Evolutionary conservation across 53 echinoderm and acorn worm species (phyloP), one percentile per base, ranked within the genome.

Genomic region (Astropecten irregularis): DNA sequence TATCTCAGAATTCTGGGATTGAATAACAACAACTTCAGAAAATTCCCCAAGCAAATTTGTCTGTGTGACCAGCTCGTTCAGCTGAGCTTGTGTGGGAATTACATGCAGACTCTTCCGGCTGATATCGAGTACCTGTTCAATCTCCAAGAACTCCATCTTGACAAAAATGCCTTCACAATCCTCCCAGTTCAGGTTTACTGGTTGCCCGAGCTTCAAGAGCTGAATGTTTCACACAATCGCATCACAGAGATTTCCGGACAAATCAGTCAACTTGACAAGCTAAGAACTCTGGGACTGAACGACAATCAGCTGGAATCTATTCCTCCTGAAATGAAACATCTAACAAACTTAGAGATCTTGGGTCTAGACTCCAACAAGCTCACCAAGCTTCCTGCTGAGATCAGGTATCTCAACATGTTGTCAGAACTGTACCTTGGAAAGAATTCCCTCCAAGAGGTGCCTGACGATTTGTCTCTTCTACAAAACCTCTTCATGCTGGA

Each of bases 171-270:
- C 22, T 94, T 97, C 79, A 73, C 70, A 48, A 92, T 88, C 53
- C 88, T 97, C 35, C 97, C 97, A 3, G 77, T 97, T 30, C 97
- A 97, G 59, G 68, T 94, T 11, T 97, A 94, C 73, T 97, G 97
- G 97, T 90, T 97, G 2, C 97, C 97, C n/a, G 89, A 89, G 40
- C 79, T 97, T 18, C 81, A 89, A 48, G 97, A 94, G 52, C 90
- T 97, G 46, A 89, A 89, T 42, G 70, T 92, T 2, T 89, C 93
- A 16, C 92, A 90, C 60, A 97, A 97, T 71, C 49, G 54, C 49
- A 49, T 97, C 52, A 76, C 84, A 34, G 94, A 94, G 87, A 84
- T 97, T 53, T 97, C 97, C 13, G 18, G 59, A 27, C 92, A 94
- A 73, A 71, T 97, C 20, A 76, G 85, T 25, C 76, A 94, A 47